These are phyloP conservation scores for Channa maculata DNA, from an alignment of 2,113 vertebrate genomes.

Conservation along the genomic window DNA sequence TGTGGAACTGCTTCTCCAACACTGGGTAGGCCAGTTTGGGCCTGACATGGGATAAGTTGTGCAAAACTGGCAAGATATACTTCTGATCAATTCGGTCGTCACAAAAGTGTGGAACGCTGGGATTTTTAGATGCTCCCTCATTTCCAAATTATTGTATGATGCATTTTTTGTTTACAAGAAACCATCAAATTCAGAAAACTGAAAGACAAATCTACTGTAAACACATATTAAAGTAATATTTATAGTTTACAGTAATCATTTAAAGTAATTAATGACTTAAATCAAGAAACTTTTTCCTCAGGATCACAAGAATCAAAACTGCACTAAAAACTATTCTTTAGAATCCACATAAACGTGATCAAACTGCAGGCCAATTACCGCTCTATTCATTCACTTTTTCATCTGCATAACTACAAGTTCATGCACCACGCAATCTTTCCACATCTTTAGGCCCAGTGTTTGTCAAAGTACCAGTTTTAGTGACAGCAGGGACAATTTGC, in stretches of 20 bases:
- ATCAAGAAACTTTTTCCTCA: not conserved
- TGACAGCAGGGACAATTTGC: slow-evolving; percentile 58
- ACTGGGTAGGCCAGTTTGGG: slow-evolving; percentile 73
- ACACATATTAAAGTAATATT: not conserved
- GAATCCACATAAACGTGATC: slow-evolving; percentile 34
- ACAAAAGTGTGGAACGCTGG: not conserved
- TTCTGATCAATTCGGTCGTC: accelerated
- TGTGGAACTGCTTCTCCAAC: slow-evolving; percentile 98
- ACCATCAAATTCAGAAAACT: not conserved
- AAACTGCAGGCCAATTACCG: slow-evolving; percentile 35
- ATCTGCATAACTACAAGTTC: slow-evolving; percentile 30
- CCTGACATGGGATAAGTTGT: too few relatives aligned
- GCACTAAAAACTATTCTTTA: slow-evolving; percentile 10
- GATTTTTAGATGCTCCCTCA: not conserved
- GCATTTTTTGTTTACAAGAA: not conserved
- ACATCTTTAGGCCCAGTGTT: slow-evolving; percentile 34
- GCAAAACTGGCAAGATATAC: not conserved
- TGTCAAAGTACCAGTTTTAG: slow-evolving; percentile 41
- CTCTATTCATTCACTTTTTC: slow-evolving; percentile 33
- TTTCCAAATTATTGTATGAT: not conserved
- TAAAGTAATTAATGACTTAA: slow-evolving; percentile 1
- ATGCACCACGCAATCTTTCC: slow-evolving; percentile 5
- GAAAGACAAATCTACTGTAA: not conserved
- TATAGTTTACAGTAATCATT: not conserved
- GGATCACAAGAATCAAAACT: slow-evolving; percentile 2